Base-by-base conservation (phyloP, 2,797 vertebrate species). In the Urocyon cinereoargenteus region DNA sequence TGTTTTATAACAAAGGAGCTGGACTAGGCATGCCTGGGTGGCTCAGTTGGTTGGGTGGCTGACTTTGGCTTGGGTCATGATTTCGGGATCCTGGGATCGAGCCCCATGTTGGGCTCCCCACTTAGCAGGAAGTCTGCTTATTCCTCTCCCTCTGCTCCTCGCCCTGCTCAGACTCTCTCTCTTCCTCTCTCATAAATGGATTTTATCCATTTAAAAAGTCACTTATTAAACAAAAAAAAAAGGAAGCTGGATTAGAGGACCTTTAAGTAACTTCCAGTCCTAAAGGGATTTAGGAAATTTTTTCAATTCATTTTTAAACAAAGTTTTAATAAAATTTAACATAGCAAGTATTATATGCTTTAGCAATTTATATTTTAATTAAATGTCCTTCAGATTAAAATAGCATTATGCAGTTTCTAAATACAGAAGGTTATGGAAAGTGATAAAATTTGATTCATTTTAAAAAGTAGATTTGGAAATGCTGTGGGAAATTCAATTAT, bases 351-450 rank as follows among this genome's bases (percentile, higher is more conserved):
- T 77, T 68, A 18, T 57, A 79, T 16, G 21, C 72, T 78, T 82
- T 59, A 34, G 49, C 55, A 66, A 81, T 51, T 64, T 57, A 62
- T 64, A 90, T 87, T 87, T 92, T 92, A 91, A 61, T 66, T 59
- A 94, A 85, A 87, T 18, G 2, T 22, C 95, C 68, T 94, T 92
- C 66, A 92, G 53, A 82, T 94, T 79, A 85, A 88, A 87, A 36
- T 82, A n/a, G 12, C 81, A n/a, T 45, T 89, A 89, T 57, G 61
- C 24, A 83, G 40, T 73, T 19, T 78, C 86, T 94, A 91, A 86
- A 57, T 36, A 89, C 1, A 36, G 4, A 61, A 81, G 24, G 51
- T 49, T 64, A 62, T 51, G 21, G 77, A 86, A 88, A 94, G 9
- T 40, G 26, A 70, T 81, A 57, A 92, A 70, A 70, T 13, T 78